These are phyloP conservation scores for Esox niger DNA, from an alignment of 2,113 vertebrate genomes.

Conservation along the genomic window DNA sequence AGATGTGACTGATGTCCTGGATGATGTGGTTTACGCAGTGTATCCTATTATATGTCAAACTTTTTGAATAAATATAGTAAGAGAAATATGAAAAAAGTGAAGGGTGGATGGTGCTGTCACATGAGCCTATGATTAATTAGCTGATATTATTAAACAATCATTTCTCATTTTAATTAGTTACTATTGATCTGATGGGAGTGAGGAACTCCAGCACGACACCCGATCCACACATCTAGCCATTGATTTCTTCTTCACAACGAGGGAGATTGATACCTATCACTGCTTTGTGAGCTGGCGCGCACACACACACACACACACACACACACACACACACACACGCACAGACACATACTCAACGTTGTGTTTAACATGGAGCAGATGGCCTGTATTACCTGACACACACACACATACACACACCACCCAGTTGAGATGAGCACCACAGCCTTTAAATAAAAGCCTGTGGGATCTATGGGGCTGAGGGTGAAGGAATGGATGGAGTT, in stretches of 20 bases:
- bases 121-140: too few species aligned
- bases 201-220: constrained; percentile 45
- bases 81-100: too few species aligned
- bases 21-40: too few species aligned
- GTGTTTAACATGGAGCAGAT: constrained; percentile 73
- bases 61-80: too few species aligned
- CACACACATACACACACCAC: neutral
- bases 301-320: constrained; percentile 71
- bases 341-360: constrained; percentile 72
- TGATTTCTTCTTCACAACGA: constrained; percentile 62
- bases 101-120: too few species aligned
- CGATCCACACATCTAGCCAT: constrained; percentile 51
- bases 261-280: constrained; percentile 71
- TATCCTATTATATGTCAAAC: too few species aligned
- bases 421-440: constrained; percentile 55
- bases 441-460: constrained; percentile 70
- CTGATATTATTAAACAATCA: too few species aligned
- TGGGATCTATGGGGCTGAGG: constrained; percentile 59
- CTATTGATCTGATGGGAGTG: constrained; percentile 47
- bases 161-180: too few species aligned
- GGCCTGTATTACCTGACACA: constrained; percentile 50
- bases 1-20: too few species aligned
- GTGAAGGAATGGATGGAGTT: constrained; percentile 24
- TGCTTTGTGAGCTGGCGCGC: constrained; percentile 47
- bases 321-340: constrained; percentile 72